A percentile compares a stretch with the other conserved stretches of the same genome.
Conservation (phyloP, 2,113 vertebrate genomes). For the Brachyhypopomus occidentalis region DNA sequence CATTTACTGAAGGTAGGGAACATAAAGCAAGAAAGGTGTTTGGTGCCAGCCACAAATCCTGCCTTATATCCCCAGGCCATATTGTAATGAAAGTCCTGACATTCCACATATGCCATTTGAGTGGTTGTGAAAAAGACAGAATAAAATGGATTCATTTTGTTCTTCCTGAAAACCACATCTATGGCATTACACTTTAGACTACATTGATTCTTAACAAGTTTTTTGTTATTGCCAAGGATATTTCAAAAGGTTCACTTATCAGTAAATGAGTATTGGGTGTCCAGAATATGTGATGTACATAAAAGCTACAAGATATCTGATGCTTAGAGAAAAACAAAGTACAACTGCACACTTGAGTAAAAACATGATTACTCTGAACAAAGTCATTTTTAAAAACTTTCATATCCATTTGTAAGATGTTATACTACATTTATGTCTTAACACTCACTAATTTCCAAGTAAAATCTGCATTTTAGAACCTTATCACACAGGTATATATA, state of each 20-base stretch:
- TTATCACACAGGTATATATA: no score
- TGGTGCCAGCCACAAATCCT: slow-evolving; percentile 56
- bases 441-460: no score
- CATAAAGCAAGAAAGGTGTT: slow-evolving; percentile 68
- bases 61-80: slow-evolving; percentile 66
- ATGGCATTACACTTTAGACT: slow-evolving; percentile 1
- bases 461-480: no score
- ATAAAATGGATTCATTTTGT: slow-evolving; percentile 30
- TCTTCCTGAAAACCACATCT: slow-evolving; percentile 26
- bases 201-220: neutral
- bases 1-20: slow-evolving; percentile 62
- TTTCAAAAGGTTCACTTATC: slow-evolving; percentile 9
- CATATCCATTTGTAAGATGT: no score
- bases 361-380: neutral
- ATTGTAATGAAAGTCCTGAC: slow-evolving; percentile 73
- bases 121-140: slow-evolving; percentile 68
- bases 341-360: neutral
- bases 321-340: neutral
- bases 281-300: neutral
- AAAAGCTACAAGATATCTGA: neutral
- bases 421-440: no score
- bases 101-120: slow-evolving; percentile 70
- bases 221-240: slow-evolving; percentile 21
- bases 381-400: neutral
- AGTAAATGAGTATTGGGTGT: slow-evolving; percentile 7